These are phyloP conservation scores for Lycaon pictus DNA, from an alignment of 2,113 vertebrate genomes.

Conservation along the genomic window DNA sequence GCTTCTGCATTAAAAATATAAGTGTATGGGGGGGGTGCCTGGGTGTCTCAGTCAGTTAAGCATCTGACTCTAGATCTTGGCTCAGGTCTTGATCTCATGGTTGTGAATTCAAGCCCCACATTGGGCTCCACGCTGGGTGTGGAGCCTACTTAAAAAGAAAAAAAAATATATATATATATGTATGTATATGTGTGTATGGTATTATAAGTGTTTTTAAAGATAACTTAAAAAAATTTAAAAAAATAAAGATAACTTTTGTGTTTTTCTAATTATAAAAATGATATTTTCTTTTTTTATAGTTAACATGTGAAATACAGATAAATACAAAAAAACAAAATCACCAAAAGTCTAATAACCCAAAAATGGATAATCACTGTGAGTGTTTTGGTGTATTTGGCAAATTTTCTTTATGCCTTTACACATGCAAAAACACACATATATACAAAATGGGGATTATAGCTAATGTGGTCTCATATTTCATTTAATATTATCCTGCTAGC, in stretches of 20 bases:
- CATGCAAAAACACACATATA: neutral
- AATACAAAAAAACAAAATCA: conserved; percentile 47
- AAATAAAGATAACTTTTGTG: neutral
- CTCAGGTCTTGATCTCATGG: neutral
- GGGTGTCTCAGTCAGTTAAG: neutral
- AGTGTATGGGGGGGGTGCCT: neutral
- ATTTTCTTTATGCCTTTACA: conserved; percentile 5
- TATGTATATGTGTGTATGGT: neutral
- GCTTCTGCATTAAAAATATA: neutral
- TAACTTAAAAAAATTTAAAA: no score
- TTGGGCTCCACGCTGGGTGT: neutral
- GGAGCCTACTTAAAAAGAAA: neutral
- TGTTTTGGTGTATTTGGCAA: neutral
- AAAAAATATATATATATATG: no score
- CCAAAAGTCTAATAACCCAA: neutral
- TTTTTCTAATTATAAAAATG: conserved; percentile 9
- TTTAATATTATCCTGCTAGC: neutral
- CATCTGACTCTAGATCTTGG: neutral
- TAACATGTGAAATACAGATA: neutral
- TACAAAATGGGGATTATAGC: neutral
- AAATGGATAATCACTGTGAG: neutral
- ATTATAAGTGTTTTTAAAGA: neutral
- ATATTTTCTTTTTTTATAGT: neutral
- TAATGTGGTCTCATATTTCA: neutral
- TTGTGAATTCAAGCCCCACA: neutral